Conservation (phyloP, 2,113 vertebrate genomes). For the Tor tambroides region DNA sequence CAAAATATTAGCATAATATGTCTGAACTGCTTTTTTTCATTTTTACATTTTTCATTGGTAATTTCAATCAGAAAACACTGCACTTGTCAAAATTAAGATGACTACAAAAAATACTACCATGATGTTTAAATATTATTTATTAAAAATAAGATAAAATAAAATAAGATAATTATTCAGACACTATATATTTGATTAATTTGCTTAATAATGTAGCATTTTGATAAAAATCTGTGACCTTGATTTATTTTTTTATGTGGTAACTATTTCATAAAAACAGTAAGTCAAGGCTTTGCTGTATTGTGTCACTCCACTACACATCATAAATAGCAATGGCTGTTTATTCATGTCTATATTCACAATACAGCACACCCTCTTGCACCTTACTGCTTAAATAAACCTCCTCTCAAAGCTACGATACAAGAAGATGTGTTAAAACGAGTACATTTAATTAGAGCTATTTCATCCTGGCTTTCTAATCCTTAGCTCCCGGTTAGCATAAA, state of each 20-base stretch:
- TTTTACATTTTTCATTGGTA: too few relatives aligned
- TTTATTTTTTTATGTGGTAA: not conserved
- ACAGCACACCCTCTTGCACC: not conserved
- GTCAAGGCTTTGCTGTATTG: not conserved
- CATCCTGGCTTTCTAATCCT: constrained; percentile 56
- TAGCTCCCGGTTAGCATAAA: constrained; percentile 70
- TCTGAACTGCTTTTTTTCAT: not conserved
- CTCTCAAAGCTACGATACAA: constrained; percentile 63
- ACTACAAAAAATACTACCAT: too few relatives aligned
- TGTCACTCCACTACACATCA: not conserved
- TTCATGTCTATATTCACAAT: constrained; percentile 7
- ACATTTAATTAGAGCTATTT: constrained; percentile 70
- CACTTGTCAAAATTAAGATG: too few relatives aligned
- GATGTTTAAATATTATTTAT: too few relatives aligned
- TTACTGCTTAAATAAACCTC: not conserved
- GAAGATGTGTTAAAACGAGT: constrained; percentile 68
- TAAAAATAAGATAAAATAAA: too few relatives aligned
- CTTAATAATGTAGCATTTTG: not conserved
- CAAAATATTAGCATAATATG: not conserved
- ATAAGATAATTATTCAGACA: not conserved
- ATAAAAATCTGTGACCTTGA: not conserved
- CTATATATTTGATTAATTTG: not conserved
- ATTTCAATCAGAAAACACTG: too few relatives aligned
- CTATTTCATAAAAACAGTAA: not conserved
- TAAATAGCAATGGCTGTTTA: not conserved